Percentiles rank a stretch among this genome's conserved stretches.
phyloP scores from a whole-genome alignment of 2,888 invertebrate species.

The Nineta flava region DNA sequence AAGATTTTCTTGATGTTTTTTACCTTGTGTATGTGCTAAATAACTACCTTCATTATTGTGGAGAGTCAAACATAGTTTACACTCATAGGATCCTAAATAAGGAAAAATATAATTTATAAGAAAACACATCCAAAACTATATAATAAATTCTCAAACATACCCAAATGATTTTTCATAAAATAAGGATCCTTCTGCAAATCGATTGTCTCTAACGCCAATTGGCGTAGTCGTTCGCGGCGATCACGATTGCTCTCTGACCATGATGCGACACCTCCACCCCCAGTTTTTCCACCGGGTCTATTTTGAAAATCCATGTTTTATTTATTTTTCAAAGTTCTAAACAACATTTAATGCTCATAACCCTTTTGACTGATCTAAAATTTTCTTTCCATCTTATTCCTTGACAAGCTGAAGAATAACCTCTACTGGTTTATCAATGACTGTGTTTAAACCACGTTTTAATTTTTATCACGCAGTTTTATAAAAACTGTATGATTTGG shows the following conservation, averaged over 20 bases:
- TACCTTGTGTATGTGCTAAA: conserved; percentile 97
- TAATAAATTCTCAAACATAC: conserved; percentile 25
- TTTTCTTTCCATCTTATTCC: too few relatives aligned
- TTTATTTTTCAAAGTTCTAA: too few relatives aligned
- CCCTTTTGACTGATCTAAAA: too few relatives aligned
- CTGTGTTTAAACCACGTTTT: too few relatives aligned
- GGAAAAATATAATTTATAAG: conserved; percentile 3
- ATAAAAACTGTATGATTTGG: too few relatives aligned
- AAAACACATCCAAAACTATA: neutral
- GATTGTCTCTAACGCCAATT: conserved; percentile 94
- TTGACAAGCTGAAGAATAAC: too few relatives aligned
- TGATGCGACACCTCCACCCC: conserved; percentile 97
- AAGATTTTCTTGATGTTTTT: conserved; percentile 98
- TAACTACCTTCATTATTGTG: conserved; percentile 99
- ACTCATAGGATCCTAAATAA: conserved; percentile 79
- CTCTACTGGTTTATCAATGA: too few relatives aligned
- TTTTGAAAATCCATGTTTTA: conserved; percentile 93
- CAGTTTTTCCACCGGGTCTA: conserved; percentile 96
- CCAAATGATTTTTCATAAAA: conserved; percentile 99
- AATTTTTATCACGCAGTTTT: too few relatives aligned
- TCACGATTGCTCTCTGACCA: conserved; percentile 98
- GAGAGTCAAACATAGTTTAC: conserved; percentile 93
- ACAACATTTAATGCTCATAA: neutral
- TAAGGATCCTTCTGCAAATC: conserved; percentile 99
- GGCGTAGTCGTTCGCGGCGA: conserved; percentile 84